phyloP scores from a whole-genome alignment of 2,797 vertebrate species.

The Fistularia tabacaria region DNA sequence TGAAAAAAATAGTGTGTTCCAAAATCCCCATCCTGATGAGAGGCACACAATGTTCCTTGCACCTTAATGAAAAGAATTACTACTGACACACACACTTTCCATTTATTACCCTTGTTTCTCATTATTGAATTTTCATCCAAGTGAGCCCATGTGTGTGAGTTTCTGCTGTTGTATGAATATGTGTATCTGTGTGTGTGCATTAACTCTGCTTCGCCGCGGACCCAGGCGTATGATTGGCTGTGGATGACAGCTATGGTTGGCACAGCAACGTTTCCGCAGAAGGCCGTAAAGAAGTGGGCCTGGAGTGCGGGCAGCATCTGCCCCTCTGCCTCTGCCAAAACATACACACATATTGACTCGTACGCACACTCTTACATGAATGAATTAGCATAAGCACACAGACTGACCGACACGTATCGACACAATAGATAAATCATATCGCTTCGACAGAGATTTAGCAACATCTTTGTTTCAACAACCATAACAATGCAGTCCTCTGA shows the following conservation, averaged over 20 bases:
- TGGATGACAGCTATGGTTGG: conserved; percentile 72
- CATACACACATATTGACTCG: conserved; percentile 36
- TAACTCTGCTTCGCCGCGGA: conserved; percentile 57
- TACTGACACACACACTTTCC: conserved; percentile 56
- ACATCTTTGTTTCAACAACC: conserved; percentile 10
- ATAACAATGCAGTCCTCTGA: no score
- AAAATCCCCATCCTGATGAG: conserved; percentile 51
- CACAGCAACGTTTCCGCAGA: conserved; percentile 76
- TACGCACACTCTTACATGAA: conserved; percentile 10
- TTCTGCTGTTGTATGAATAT: conserved; percentile 7
- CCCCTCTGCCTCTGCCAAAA: conserved; percentile 69
- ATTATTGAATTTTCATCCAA: conserved; percentile 42
- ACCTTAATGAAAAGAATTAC: conserved; percentile 65
- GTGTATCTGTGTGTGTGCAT: conserved; percentile 53
- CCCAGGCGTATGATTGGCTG: conserved; percentile 69
- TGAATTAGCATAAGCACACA: conserved; percentile 39
- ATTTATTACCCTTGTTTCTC: conserved; percentile 60
- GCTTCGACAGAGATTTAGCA: conserved; percentile 39
- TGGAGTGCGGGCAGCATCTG: conserved; percentile 77
- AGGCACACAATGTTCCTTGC: conserved; percentile 55
- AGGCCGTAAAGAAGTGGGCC: conserved; percentile 77
- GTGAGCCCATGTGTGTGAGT: conserved; percentile 8
- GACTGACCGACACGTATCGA: conserved; percentile 27
- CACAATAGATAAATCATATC: conserved; percentile 50
- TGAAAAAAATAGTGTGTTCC: conserved; percentile 18